Base-by-base conservation (phyloP, 2,888 invertebrate species). In the Drosophila anceps region DNA sequence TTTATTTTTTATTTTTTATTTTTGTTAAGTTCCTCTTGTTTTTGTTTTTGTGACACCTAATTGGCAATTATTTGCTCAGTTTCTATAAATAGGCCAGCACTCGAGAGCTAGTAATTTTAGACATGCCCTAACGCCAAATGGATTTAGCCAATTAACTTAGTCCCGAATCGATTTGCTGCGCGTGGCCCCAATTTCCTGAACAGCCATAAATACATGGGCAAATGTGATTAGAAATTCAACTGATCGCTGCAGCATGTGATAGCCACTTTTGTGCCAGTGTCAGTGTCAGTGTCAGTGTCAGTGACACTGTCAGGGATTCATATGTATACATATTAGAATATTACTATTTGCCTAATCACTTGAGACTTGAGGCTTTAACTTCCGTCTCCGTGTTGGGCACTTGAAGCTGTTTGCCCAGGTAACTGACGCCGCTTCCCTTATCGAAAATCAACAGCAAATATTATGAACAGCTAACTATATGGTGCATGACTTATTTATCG, bases 11-110 rank as follows among this genome's bases (percentile, higher is more conserved):
- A 7, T n/a, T 7, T 31, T 12, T 15, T 53, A 41, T 37, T 37
- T 20, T 31, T 20, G 4, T 41, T 35, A 6, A 35, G 8, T 18
- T 53, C 41, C 13, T 55, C 9, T 41, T 41, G 29, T 41, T 55
- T 18, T 31, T 43, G 15, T 31, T 39, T 24, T 54, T 37, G 46
- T 15, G 0, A 24, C 41, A 27, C 10, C 50, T 84, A 84, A 87
- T 84, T 84, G 68, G 61, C 84, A 63, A 76, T 84, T 66, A 79
- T 79, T 68, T 41, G 76, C 76, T 79, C 82, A 81, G 79, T 75
- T 51, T 27, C 76, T 87, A 87, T 75, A 70, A 84, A 87, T 82
- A 82, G 79, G 43, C 29, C 71, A 31, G 4, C 29, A 58, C 65
- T 67, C 41, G 60, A 79, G 33, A 55, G 37, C 13, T 48, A 44